Base-by-base conservation (phyloP, 2,888 invertebrate species). In the Drosophila mercatorum region DNA sequence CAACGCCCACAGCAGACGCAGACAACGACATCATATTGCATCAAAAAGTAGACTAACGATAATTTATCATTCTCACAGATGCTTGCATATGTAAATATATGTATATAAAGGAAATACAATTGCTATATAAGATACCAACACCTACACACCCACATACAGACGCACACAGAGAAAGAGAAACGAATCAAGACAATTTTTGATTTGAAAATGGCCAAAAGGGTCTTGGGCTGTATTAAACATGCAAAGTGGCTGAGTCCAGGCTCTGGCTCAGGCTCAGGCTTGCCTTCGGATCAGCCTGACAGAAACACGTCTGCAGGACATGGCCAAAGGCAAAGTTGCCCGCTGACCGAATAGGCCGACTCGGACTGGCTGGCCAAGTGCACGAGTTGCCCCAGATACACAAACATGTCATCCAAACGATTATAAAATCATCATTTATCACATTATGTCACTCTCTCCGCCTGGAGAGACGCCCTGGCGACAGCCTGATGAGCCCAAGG, bases 371-470 rank as follows among this genome's bases (percentile, higher is more conserved):
- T 34, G 12, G 12, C 14, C 31, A n/a, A 36, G 11, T 14, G 46
- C 11, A 14, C 26, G 34, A 36, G 56, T 28, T 28, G 49, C 40
- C 68, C 62, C 22, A 56, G 28, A 41, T 49, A 49, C 36, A 26
- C 38, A 65, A 34, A 41, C 71, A 71, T 76, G 60, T 58, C 44
- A 64, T 40, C 68, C 67, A 78, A 73, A 80, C 88, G 83, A 90
- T 90, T 91, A 89, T 87, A 82, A 88, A 90, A 87, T 87, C 89
- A 88, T 91, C 85, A 90, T 90, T 90, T 90, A 90, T 90, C 91
- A 90, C 79, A 89, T 88, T 89, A 88, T 88, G 89, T 81, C 80
- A 79, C 72, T 71, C 57, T 41, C 60, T 55, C 70, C 52, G 41
- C 40, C 65, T 22, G 22, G 22, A 22, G 22, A 59, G 78, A 68